A percentile compares a stretch with the other conserved stretches of the same genome.
Conservation (phyloP, 2,888 invertebrate genomes). For the Plebejus anna region DNA sequence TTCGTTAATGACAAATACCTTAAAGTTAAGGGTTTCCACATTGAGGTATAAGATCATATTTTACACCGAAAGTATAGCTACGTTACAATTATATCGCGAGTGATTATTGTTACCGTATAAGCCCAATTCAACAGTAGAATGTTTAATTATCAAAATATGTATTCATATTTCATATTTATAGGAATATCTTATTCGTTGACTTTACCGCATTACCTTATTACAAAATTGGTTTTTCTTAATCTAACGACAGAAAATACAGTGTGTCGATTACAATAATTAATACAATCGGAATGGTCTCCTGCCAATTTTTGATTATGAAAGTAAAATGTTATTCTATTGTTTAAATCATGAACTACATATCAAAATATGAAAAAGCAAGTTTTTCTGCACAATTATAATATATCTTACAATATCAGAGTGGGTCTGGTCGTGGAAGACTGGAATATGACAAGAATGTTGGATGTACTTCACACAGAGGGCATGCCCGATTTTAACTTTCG, state of each 20-base stretch:
- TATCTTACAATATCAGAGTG: constrained; percentile 20
- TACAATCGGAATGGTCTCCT: not conserved
- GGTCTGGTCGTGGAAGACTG: constrained; percentile 25
- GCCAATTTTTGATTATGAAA: constrained; percentile 5
- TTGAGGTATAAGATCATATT: constrained; percentile 54
- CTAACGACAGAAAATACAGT: constrained; percentile 17
- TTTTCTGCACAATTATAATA: not conserved
- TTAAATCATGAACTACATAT: not conserved
- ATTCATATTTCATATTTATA: constrained; percentile 31
- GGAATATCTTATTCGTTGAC: constrained; percentile 52
- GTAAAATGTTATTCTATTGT: not conserved
- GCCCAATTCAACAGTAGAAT: constrained; percentile 57
- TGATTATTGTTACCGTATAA: constrained; percentile 57
- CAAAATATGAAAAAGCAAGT: not conserved
- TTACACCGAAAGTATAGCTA: constrained; percentile 50
- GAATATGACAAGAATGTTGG: constrained; percentile 14
- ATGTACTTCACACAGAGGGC: not conserved
- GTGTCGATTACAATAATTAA: constrained; percentile 11
- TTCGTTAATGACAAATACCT: constrained; percentile 26
- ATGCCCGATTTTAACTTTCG: not conserved
- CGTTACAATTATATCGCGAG: constrained; percentile 42
- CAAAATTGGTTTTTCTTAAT: constrained; percentile 36
- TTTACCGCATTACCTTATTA: constrained; percentile 39
- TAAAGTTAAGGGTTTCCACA: constrained; percentile 48
- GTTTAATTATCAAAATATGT: constrained; percentile 62